phyloP scores from a whole-genome alignment of 2,113 vertebrate species.

The Labrus mixtus region DNA sequence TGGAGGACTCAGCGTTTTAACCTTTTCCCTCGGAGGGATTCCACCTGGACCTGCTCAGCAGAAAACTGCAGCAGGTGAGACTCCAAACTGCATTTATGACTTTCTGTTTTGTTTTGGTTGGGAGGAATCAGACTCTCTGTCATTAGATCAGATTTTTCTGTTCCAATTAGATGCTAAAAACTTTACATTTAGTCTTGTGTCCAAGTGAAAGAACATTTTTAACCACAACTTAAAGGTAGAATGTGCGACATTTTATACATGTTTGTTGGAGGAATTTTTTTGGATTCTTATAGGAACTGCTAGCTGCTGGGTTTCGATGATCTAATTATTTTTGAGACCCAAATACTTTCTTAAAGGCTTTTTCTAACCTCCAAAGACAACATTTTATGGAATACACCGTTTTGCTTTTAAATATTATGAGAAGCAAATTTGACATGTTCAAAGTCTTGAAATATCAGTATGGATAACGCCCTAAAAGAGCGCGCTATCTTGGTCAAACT shows the following conservation, averaged over 20 bases:
- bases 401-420: background rate
- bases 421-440: background rate
- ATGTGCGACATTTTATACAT: too few relatives aligned
- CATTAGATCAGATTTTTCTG: too few relatives aligned
- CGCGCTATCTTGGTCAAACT: background rate
- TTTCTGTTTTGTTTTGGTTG: too few relatives aligned
- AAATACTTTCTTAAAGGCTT: background rate
- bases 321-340: background rate
- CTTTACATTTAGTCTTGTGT: too few relatives aligned
- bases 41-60: slow-evolving; percentile 85
- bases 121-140: too few relatives aligned
- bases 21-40: slow-evolving; percentile 93
- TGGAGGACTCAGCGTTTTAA: slow-evolving; percentile 89
- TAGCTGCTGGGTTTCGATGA: background rate
- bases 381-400: background rate
- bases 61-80: slow-evolving; percentile 87
- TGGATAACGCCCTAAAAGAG: background rate
- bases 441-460: background rate
- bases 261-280: too few relatives aligned
- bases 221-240: too few relatives aligned
- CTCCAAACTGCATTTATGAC: background rate
- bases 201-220: too few relatives aligned
- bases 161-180: too few relatives aligned
- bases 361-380: slow-evolving; percentile 3
- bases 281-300: slow-evolving; percentile 15